Percentiles rank a stretch among this genome's conserved stretches.
Evolutionary conservation across 2,797 vertebrate species (phyloP).

Genomic region (Sylvilagus floridanus): DNA sequence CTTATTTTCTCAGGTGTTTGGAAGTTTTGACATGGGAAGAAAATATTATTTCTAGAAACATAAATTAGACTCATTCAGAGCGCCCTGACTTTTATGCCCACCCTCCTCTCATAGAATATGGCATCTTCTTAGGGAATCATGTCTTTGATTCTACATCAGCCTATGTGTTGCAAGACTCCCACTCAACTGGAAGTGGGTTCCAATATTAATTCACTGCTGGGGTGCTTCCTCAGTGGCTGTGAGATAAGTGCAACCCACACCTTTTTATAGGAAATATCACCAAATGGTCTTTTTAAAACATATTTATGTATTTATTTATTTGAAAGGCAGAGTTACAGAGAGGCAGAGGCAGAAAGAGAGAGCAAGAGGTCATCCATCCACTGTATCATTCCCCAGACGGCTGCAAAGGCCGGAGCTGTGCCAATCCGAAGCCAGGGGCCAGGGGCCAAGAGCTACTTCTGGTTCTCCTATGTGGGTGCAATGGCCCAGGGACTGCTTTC

Average conservation of each 20-base stretch:
- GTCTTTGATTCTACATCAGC: background rate
- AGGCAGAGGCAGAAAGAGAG: too few species aligned
- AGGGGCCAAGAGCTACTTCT: too few species aligned
- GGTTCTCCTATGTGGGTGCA: too few species aligned
- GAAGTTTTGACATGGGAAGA: conserved; percentile 41
- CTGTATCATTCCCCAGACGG: too few species aligned
- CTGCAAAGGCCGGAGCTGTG: too few species aligned
- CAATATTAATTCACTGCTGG: background rate
- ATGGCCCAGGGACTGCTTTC: too few species aligned
- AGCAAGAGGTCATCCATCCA: too few species aligned
- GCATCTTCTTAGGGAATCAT: background rate
- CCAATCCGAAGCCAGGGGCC: too few species aligned
- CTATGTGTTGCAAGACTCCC: background rate
- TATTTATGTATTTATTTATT: too few species aligned
- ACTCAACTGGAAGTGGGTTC: background rate
- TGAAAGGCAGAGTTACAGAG: too few species aligned
- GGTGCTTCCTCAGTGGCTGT: background rate
- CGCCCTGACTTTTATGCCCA: background rate
- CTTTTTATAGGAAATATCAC: background rate
- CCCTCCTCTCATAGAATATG: background rate
- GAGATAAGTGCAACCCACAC: background rate
- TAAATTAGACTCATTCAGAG: conserved; percentile 25
- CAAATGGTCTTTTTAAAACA: background rate
- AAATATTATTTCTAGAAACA: conserved; percentile 50
- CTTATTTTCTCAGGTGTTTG: conserved; percentile 56